Percentiles rank a stretch among this genome's conserved stretches.
phyloP scores from a whole-genome alignment of 2,888 invertebrate species.

The Netelia virgata region DNA sequence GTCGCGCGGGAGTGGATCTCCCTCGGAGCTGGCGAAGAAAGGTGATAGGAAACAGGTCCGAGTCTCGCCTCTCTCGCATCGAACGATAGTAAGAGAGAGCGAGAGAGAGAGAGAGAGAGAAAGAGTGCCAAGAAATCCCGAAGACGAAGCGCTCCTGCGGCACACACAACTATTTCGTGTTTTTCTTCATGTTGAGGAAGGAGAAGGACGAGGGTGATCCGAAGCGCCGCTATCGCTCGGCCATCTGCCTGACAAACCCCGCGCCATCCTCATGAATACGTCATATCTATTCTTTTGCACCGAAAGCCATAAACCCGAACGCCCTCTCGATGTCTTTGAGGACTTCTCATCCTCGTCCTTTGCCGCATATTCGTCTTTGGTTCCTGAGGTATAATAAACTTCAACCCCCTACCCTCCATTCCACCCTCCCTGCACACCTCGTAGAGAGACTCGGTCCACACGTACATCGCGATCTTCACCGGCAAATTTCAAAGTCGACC shows the following conservation, averaged over 20 bases:
- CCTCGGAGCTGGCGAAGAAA: slow-evolving; percentile 77
- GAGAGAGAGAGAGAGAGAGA: slow-evolving; percentile 15
- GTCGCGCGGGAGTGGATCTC: slow-evolving; percentile 65
- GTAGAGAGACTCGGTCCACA: too few species aligned
- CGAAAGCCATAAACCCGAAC: slow-evolving; percentile 75
- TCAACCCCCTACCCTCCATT: not conserved
- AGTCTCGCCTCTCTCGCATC: slow-evolving; percentile 78
- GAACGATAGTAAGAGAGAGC: slow-evolving; percentile 22
- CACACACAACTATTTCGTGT: slow-evolving; percentile 82
- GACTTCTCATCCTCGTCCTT: slow-evolving; percentile 7
- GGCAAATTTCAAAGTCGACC: too few species aligned
- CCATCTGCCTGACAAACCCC: slow-evolving; percentile 80
- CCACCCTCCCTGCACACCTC: not conserved
- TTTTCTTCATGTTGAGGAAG: slow-evolving; percentile 75
- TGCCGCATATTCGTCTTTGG: slow-evolving; percentile 13
- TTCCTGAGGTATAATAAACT: slow-evolving; percentile 7
- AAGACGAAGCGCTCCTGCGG: slow-evolving; percentile 43
- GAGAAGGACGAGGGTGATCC: slow-evolving; percentile 61
- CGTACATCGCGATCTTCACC: too few species aligned
- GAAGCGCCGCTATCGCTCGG: slow-evolving; percentile 80
- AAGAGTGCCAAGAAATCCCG: slow-evolving; percentile 37
- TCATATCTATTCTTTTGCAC: slow-evolving; percentile 81
- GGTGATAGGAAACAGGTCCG: slow-evolving; percentile 84
- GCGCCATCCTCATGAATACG: slow-evolving; percentile 82
- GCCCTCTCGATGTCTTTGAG: slow-evolving; percentile 4